Evolutionary conservation across 92 coral and sea anemone species (phyloP).

Genomic region (Heteractis magnifica): DNA sequence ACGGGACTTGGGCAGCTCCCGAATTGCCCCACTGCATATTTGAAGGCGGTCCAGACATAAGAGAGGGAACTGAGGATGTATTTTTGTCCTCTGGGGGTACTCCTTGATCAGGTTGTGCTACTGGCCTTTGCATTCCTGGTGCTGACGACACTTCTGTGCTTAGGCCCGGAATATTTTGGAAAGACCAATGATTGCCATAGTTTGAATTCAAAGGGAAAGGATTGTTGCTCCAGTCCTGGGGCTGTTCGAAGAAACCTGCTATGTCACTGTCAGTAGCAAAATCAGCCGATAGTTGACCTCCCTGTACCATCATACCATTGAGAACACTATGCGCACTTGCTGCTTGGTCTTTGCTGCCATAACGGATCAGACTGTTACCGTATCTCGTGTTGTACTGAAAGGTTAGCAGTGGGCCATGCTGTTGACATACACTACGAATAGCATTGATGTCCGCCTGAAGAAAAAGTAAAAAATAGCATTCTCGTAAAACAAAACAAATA

Average conservation of each 20-base stretch:
- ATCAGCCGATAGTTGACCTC: constrained; percentile 76
- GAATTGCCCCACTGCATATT: constrained; percentile 70
- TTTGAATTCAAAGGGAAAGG: constrained; percentile 59
- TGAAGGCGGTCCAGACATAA: constrained; percentile 39
- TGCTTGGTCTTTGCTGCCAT: constrained; percentile 94
- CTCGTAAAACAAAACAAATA: not conserved
- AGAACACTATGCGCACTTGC: constrained; percentile 74
- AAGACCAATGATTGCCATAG: constrained; percentile 76
- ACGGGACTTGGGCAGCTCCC: constrained; percentile 26
- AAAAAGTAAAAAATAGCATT: not conserved
- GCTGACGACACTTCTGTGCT: constrained; percentile 24
- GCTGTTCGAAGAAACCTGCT: constrained; percentile 97
- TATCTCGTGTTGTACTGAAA: constrained; percentile 90
- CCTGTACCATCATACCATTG: constrained; percentile 69
- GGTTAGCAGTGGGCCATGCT: constrained; percentile 88
- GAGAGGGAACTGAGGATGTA: constrained; percentile 33
- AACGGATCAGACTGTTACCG: constrained; percentile 97
- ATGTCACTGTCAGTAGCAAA: constrained; percentile 96
- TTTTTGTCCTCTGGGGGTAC: constrained; percentile 20
- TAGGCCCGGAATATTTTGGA: constrained; percentile 43
- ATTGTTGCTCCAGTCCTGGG: constrained; percentile 86
- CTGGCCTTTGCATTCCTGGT: constrained; percentile 25
- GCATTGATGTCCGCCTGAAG: constrained; percentile 81
- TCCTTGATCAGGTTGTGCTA: constrained; percentile 25
- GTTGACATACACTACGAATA: constrained; percentile 84